phyloP scores from a whole-genome alignment of 2,113 vertebrate genomes.

The Lepus timidus region DNA sequence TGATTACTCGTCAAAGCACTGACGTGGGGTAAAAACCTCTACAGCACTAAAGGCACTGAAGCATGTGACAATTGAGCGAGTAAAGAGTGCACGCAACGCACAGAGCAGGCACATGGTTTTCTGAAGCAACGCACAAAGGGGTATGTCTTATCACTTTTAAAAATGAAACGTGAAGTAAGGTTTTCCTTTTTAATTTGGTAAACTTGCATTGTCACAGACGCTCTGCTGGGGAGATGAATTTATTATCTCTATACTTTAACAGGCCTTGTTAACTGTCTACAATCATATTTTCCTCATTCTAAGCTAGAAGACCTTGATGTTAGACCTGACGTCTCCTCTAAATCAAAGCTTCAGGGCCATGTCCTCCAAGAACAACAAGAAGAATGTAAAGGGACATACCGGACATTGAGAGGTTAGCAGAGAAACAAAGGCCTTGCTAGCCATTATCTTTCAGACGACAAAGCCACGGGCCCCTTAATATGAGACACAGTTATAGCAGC shows the following conservation, averaged over 20 bases:
- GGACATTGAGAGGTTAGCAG: not conserved
- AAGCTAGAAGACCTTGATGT: not conserved
- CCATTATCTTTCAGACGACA: not conserved
- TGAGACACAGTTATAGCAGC: not conserved
- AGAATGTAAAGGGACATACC: not conserved
- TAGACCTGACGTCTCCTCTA: not conserved
- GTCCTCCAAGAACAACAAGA: not conserved
- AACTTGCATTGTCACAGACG: not conserved
- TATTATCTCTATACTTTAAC: not conserved
- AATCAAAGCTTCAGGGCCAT: not conserved
- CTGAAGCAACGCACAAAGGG: not conserved
- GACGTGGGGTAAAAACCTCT: not conserved
- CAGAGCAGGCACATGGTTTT: not conserved
- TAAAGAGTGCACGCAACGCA: not conserved
- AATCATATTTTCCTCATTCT: not conserved
- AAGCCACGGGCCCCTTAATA: not conserved
- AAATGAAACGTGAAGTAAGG: not conserved
- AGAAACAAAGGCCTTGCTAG: constrained; percentile 14
- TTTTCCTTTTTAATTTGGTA: constrained; percentile 36
- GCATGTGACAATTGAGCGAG: not conserved
- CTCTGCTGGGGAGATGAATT: not conserved
- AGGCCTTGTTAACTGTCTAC: not conserved
- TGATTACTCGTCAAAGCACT: not conserved
- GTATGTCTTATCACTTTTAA: not conserved
- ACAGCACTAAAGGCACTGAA: accelerated